These are phyloP conservation scores for Bradypodion ventrale DNA, from an alignment of 2,797 vertebrate species.

Conservation along the genomic window DNA sequence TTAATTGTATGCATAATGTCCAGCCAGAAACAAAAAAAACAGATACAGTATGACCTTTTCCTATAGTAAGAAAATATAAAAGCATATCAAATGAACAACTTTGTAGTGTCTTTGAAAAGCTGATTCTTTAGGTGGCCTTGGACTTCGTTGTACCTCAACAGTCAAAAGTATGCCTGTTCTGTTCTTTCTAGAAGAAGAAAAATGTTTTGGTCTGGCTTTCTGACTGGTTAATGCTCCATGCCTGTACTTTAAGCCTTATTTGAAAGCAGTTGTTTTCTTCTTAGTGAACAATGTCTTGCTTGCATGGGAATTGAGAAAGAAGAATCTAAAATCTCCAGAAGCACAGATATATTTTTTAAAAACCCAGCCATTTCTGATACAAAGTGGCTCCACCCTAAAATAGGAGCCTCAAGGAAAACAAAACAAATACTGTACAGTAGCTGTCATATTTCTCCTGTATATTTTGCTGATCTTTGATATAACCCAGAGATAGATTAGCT, in stretches of 20 bases:
- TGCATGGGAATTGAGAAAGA: slow-evolving; percentile 14
- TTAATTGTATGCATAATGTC: background rate
- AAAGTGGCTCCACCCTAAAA: slow-evolving; percentile 17
- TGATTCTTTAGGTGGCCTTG: background rate
- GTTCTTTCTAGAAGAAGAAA: background rate
- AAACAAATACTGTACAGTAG: slow-evolving; percentile 2
- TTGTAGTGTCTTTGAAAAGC: background rate
- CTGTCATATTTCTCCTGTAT: background rate
- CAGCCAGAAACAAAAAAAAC: background rate
- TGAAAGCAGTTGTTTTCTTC: background rate
- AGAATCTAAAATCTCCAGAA: slow-evolving; percentile 33
- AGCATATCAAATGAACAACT: too few relatives aligned
- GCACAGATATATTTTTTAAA: slow-evolving; percentile 11
- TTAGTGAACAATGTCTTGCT: background rate
- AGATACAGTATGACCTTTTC: background rate
- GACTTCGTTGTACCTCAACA: background rate
- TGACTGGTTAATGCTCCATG: background rate
- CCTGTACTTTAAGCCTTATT: background rate
- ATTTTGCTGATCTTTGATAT: background rate
- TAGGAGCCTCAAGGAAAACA: background rate
- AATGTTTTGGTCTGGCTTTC: background rate
- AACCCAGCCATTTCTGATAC: background rate
- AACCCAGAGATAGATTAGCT: background rate
- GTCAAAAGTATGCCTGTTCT: background rate
- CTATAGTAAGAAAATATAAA: background rate